Conservation (phyloP, 2,888 invertebrate species). For the Noctuana brunneofusca region DNA sequence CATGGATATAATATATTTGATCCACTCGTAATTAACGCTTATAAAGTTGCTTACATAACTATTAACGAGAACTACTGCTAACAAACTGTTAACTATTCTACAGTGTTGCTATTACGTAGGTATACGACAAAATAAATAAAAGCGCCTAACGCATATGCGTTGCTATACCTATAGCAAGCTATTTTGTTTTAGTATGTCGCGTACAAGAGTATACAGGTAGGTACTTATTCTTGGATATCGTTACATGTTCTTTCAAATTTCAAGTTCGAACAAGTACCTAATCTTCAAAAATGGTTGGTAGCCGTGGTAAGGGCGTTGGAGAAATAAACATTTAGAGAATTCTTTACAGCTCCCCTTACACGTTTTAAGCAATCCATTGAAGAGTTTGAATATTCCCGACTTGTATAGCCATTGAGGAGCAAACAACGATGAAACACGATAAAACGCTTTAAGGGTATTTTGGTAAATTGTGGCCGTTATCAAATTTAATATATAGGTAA, state of each 20-base stretch:
- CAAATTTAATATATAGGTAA: background rate
- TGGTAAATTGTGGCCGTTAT: background rate
- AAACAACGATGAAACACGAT: conserved; percentile 4
- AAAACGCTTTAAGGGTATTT: background rate
- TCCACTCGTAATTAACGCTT: too few relatives aligned
- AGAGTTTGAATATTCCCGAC: conserved; percentile 13
- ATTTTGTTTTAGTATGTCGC: too few relatives aligned
- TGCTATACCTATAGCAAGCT: too few relatives aligned
- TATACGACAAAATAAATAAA: too few relatives aligned
- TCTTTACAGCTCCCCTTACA: conserved; percentile 26
- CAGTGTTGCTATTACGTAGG: too few relatives aligned
- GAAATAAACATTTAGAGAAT: conserved; percentile 45
- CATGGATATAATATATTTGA: too few relatives aligned
- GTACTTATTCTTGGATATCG: too few relatives aligned
- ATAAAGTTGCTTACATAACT: too few relatives aligned
- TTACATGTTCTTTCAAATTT: background rate
- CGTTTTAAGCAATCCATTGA: conserved; percentile 26
- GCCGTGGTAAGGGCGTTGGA: conserved; percentile 42
- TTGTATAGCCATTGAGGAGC: conserved; percentile 8
- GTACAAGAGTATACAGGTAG: too few relatives aligned
- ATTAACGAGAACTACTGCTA: too few relatives aligned
- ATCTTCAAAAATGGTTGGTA: conserved; percentile 38
- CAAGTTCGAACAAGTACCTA: conserved; percentile 8
- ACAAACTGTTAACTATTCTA: too few relatives aligned
- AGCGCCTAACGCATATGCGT: too few relatives aligned